Conservation (phyloP, 2,888 invertebrate genomes). For the Morpho helenor region DNA sequence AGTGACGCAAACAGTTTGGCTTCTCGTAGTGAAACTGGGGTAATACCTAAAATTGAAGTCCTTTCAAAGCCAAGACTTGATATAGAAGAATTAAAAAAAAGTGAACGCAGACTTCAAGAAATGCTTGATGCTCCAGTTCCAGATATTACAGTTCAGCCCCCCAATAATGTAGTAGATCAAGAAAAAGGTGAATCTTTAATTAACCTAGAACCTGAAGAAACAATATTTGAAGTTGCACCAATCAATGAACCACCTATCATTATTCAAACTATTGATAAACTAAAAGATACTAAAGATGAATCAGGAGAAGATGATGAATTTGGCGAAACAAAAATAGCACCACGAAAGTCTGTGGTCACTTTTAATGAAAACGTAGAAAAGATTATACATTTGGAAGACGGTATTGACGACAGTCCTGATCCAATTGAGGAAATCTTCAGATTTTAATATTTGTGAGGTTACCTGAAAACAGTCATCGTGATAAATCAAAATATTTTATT, state of each 20-base stretch:
- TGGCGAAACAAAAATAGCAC: constrained; percentile 49
- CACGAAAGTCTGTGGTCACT: constrained; percentile 73
- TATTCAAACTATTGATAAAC: constrained; percentile 65
- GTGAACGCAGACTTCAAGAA: constrained; percentile 60
- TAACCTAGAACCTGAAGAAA: constrained; percentile 23
- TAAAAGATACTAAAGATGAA: constrained; percentile 54
- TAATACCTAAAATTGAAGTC: constrained; percentile 38
- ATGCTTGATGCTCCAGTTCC: constrained; percentile 51
- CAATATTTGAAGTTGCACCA: constrained; percentile 41
- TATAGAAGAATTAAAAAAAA: constrained; percentile 59
- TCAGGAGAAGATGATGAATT: constrained; percentile 64
- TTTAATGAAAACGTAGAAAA: constrained; percentile 79
- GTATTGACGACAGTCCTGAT: constrained; percentile 36
- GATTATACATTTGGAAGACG: constrained; percentile 70
- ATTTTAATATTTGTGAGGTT: constrained; percentile 35
- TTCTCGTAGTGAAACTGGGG: constrained; percentile 42
- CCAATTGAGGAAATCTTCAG: constrained; percentile 49
- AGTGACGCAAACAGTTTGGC: constrained; percentile 50
- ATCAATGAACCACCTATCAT: constrained; percentile 49
- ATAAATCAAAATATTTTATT: neutral
- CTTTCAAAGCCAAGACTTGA: constrained; percentile 49
- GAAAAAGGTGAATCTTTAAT: constrained; percentile 27
- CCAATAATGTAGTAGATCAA: neutral
- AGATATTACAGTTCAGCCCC: constrained; percentile 30
- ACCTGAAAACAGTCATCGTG: neutral